Conservation (phyloP, 1,140 invertebrate genomes). For the Carposina sasakii region DNA sequence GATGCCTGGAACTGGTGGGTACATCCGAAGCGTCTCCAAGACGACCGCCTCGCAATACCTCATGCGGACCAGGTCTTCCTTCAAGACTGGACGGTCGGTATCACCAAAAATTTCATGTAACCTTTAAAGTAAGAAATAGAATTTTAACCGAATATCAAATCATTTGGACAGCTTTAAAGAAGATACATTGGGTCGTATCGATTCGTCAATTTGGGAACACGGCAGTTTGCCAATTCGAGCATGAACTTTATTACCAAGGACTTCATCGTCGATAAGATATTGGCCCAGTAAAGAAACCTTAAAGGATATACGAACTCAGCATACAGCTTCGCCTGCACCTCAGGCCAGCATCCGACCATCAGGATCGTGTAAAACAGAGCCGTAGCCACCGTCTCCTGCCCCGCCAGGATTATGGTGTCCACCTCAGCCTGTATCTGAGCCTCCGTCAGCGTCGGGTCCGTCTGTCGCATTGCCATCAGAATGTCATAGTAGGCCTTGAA, state of each 20-base stretch:
- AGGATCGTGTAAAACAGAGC: constrained; percentile 26
- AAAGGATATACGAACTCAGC: constrained; percentile 31
- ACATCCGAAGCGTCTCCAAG: constrained; percentile 78
- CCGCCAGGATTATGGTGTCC: constrained; percentile 41
- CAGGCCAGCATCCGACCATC: constrained; percentile 26
- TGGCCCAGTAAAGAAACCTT: neutral
- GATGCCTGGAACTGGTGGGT: constrained; percentile 76
- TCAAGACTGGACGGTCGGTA: constrained; percentile 29
- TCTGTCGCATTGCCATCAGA: constrained; percentile 35
- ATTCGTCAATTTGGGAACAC: neutral
- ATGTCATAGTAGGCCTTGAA: constrained; percentile 44
- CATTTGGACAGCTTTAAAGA: neutral
- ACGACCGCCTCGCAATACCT: constrained; percentile 77
- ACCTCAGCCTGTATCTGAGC: constrained; percentile 40
- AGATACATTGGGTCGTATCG: neutral
- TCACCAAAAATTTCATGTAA: constrained; percentile 42
- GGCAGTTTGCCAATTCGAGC: neutral
- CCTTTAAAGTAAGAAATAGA: constrained; percentile 17
- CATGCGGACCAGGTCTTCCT: constrained; percentile 75
- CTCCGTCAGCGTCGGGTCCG: constrained; percentile 28
- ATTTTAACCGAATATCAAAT: neutral
- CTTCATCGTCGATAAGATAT: neutral
- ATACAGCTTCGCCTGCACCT: constrained; percentile 35
- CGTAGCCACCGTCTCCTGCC: constrained; percentile 41
- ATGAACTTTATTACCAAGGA: neutral